Conservation (phyloP, 1,140 invertebrate genomes). For the Hypsibius dujardini region DNA sequence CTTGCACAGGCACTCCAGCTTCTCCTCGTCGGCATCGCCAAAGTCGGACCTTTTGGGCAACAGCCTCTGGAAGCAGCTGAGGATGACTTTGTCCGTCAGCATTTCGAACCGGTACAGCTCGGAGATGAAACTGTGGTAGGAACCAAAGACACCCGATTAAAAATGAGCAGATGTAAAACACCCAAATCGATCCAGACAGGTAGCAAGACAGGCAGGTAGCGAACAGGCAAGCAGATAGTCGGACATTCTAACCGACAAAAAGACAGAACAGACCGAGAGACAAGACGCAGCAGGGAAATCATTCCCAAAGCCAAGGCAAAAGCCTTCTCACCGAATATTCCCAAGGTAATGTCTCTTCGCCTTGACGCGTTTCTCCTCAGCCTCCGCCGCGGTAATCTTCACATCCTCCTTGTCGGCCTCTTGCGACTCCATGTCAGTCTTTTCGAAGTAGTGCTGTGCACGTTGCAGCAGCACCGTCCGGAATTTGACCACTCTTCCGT, state of each 20-base stretch:
- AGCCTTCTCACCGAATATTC: neutral
- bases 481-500: neutral
- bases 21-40: conserved; percentile 10
- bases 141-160: neutral
- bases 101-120: conserved; percentile 12
- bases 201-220: neutral
- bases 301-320: neutral
- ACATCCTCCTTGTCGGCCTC: neutral
- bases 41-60: neutral
- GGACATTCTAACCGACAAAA: neutral
- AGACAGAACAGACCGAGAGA: neutral
- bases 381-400: neutral
- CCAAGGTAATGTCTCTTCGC: conserved; percentile 10
- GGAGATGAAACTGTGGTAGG: neutral
- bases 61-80: conserved; percentile 16
- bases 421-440: neutral
- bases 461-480: conserved; percentile 6
- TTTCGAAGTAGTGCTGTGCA: conserved; percentile 8
- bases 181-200: neutral
- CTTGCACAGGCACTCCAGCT: conserved; percentile 12
- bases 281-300: neutral
- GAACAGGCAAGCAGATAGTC: neutral
- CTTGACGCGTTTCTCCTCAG: neutral
- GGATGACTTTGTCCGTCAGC: conserved; percentile 10
- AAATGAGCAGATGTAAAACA: neutral